Evolutionary conservation across 2,113 vertebrate species (phyloP).

Genomic region (Zootoca vivipara): DNA sequence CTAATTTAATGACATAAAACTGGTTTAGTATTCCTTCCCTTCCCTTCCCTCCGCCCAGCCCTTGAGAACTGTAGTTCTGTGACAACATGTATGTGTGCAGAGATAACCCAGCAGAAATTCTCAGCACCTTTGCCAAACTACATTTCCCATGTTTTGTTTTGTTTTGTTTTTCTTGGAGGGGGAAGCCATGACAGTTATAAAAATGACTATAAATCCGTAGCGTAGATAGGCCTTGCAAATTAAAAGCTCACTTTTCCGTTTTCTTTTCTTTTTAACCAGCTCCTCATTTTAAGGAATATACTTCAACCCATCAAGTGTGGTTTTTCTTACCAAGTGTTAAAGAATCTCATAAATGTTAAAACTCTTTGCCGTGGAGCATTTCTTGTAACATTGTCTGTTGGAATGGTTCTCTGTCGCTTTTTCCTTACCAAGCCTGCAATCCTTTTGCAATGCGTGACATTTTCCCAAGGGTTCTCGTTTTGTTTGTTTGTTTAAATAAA

Average conservation of each 20-base stretch:
- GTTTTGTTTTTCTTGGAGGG: too few relatives aligned
- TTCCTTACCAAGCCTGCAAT: not conserved
- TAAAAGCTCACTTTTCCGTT: too few relatives aligned
- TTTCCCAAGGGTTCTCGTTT: not conserved
- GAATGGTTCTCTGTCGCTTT: not conserved
- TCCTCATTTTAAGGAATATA: not conserved
- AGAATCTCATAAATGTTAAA: not conserved
- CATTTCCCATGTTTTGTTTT: too few relatives aligned
- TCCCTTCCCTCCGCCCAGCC: not conserved
- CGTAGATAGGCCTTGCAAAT: too few relatives aligned
- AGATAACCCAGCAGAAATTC: too few relatives aligned
- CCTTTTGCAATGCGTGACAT: not conserved
- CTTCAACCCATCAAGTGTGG: not conserved
- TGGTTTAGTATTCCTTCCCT: not conserved
- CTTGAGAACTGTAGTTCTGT: not conserved
- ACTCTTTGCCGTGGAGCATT: not conserved
- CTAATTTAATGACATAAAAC: not conserved
- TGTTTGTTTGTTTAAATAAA: not conserved
- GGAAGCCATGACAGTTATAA: too few relatives aligned
- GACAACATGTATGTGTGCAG: too few relatives aligned
- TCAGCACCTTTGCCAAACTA: not conserved
- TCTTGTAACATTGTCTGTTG: not conserved
- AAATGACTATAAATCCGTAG: too few relatives aligned
- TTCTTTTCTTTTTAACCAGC: not conserved
- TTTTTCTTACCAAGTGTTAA: not conserved